Evolutionary conservation across 2,888 invertebrate genomes (phyloP), one percentile per base, ranked within the genome.

Genomic region (Acrobeloides nanus): DNA sequence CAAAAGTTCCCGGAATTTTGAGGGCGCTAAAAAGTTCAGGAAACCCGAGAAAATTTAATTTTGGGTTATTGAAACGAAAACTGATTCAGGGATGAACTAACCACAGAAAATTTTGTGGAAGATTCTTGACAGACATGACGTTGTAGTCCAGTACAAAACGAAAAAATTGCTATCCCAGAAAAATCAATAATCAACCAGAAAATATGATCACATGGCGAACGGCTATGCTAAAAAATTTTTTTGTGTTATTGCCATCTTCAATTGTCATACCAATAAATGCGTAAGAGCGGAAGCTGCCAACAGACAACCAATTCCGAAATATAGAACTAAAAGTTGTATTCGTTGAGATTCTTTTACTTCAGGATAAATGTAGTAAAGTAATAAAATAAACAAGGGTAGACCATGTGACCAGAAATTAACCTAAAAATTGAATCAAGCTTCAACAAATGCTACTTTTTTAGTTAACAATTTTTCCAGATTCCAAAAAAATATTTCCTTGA

Each of bases 141-240:
- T 50, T 66, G 66, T 12, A 68, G 40, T 12, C 68, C 68, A 24
- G 66, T 60, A 15, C 53, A 48, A 26, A 68, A 48, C n/a, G 58
- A 57, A 41, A 67, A 68, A n/a, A 63, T 46, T 3, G 64, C 60
- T 24, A 68, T 68, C n/a, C 68, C 68, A 26, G 61, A 55, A 33
- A 68, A 68, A 47, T 68, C 68, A 37, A 68, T 56, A 8, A 62
- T 38, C 32, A 63, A 62, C 66, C 66, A 68, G 57, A 68, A 68
- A 23, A 68, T 48, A 44, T 68, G 67, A 38, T 67, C 62, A 15
- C 57, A 38, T n/a, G 53, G 55, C 5, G 64, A 68, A 6, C 64
- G 61, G 32, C 62, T 62, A 42, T 68, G 68, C 62, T 64, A 41
- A 27, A 58, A 53, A n/a, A 35, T 35, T n/a, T n/a, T n/a, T n/a